Percentiles rank a stretch among this genome's conserved stretches.
Conservation (phyloP, 2,113 vertebrate species). For the Actenoides lindsayi region DNA sequence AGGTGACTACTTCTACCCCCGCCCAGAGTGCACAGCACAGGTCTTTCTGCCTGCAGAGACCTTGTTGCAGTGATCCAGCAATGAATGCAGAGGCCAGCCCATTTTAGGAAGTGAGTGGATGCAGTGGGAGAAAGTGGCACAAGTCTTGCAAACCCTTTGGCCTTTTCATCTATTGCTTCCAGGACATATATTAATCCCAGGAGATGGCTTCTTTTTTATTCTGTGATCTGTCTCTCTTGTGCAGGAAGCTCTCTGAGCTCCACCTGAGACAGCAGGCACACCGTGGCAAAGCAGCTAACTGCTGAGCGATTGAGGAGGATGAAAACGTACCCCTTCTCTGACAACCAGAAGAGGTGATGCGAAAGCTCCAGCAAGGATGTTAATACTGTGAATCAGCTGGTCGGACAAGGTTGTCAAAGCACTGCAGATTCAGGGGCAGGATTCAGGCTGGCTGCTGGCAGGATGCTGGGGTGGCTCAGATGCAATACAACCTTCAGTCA, state of each 20-base stretch:
- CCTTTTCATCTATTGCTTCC: fast-evolving
- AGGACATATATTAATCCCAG: background rate
- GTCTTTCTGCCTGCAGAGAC: background rate
- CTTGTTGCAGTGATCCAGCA: background rate
- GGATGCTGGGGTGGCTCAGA: background rate
- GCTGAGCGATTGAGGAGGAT: background rate
- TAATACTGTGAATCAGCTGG: background rate
- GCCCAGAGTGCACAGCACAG: background rate
- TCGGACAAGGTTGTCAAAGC: background rate
- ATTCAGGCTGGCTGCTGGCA: background rate
- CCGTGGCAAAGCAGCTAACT: background rate
- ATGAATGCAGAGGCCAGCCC: background rate
- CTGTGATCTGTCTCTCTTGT: background rate
- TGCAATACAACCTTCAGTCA: background rate
- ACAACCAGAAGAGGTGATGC: background rate
- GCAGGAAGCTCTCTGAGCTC: background rate
- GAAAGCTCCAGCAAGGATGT: background rate
- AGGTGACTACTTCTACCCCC: background rate
- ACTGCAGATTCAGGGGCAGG: background rate
- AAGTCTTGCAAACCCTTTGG: background rate
- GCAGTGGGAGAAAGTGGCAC: background rate
- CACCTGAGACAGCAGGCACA: background rate
- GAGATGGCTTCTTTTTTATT: background rate
- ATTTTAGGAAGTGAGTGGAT: background rate
- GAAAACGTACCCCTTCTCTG: background rate